Evolutionary conservation across 2,888 invertebrate genomes (phyloP), one percentile per base, ranked within the genome.

Genomic region (Cheilosia urbana): DNA sequence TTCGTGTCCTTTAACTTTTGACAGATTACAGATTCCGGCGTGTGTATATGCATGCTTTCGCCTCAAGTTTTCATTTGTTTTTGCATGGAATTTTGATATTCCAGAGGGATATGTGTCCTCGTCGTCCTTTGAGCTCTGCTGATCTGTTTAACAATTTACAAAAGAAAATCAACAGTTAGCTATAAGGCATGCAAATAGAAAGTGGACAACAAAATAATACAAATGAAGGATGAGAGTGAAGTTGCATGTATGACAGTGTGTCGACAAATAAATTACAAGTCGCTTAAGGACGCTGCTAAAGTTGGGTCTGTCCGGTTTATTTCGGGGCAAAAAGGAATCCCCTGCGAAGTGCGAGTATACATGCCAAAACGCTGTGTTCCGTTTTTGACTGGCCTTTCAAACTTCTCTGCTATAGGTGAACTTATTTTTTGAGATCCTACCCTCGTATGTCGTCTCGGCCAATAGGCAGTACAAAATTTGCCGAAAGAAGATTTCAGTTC

Each of bases 1-100:
- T 77, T 73, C 37, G 63, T 77, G 81, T 81, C 81, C 85, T 68
- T 76, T 72, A 81, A 85, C 85, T 80, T 85, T 81, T 81, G 85
- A 81, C 77, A 72, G 85, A 85, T 83, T 83, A 72, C 72, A 78
- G 37, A 72, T 42, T 72, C 66, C 60, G 65, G 71, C 19, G 42
- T 77, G 34, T 51, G 15, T 37, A 13, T 77, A 13, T 77, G 19
- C 49, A 37, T 27, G 42, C 37, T 19, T 37, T 37, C 40, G 63
- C 27, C 51, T 66, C 19, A 42, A 73, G 51, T 45, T 73, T 68
- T 65, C 71, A 69, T 71, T 82, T 65, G 37, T 51, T 82, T 76
- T 65, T 66, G 60, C 13, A 45, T 60, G 37, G 30, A 58, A 51
- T 57, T 69, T 69, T 57, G 21, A 62, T 68, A 68, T 58, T 57